These are phyloP conservation scores for Diuraphis noxia DNA, from an alignment of 1,140 invertebrate genomes.

Conservation along the genomic window DNA sequence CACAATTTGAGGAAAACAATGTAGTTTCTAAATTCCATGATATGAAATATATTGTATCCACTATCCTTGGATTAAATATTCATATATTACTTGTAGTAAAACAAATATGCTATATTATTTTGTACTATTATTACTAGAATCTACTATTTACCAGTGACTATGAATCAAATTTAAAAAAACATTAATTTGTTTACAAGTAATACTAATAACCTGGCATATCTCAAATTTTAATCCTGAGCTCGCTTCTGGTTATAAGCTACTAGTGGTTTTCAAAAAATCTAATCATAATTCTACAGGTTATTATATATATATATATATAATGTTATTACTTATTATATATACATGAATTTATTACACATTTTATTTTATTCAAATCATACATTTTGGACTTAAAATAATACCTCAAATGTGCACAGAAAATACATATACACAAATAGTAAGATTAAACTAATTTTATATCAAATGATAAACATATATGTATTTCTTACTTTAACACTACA, in stretches of 20 bases:
- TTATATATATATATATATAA: not conserved
- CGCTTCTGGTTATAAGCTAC: not conserved
- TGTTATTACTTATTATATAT: not conserved
- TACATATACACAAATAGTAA: not conserved
- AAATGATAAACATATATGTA: not conserved
- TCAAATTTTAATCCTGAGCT: not conserved
- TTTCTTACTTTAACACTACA: not conserved
- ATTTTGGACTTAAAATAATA: not conserved
- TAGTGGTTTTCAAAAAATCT: not conserved
- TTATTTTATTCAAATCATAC: not conserved
- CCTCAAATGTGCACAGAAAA: not conserved
- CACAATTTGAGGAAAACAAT: too few relatives aligned
- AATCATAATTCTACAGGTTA: not conserved
- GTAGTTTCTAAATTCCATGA: not conserved
- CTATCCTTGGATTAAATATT: not conserved
- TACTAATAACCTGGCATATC: not conserved
- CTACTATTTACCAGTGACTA: too few relatives aligned
- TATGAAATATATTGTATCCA: not conserved
- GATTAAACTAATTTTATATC: not conserved
- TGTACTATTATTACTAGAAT: not conserved
- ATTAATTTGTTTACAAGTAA: not conserved
- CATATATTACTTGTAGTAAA: not conserved
- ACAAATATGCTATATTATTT: not conserved
- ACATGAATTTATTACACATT: not conserved
- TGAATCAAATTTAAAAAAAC: not conserved